phyloP scores from a whole-genome alignment of 2,797 vertebrate genomes.

The Sus cebifrons region DNA sequence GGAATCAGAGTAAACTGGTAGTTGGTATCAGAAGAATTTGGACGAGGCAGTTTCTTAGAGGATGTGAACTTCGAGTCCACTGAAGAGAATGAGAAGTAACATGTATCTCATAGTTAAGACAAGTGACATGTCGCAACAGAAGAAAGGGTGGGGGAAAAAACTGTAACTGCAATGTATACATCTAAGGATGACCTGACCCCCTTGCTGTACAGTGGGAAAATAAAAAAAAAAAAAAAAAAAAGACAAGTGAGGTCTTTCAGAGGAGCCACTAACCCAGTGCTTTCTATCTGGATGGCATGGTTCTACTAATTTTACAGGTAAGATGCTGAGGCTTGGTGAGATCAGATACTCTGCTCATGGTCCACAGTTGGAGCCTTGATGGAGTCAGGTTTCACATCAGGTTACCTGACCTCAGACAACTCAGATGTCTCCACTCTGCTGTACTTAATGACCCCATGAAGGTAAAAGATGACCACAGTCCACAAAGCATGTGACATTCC shows the following conservation, averaged over 20 bases:
- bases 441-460: background rate
- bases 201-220: too few species aligned
- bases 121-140: too few species aligned
- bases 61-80: background rate
- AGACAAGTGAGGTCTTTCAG: background rate
- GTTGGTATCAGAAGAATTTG: background rate
- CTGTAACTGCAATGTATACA: too few species aligned
- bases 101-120: background rate
- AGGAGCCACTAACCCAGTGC: background rate
- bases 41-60: background rate
- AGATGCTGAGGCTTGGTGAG: background rate
- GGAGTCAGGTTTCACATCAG: background rate
- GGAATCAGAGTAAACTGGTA: background rate
- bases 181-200: too few species aligned
- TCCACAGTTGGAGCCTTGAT: background rate
- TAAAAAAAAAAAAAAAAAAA: too few species aligned
- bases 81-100: background rate
- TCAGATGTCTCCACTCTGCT: background rate
- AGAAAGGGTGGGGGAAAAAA: too few species aligned
- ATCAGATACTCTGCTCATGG: background rate
- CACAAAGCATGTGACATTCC: background rate
- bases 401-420: background rate
- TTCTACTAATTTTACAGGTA: background rate
- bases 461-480: background rate
- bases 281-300: fast-evolving